Conservation (phyloP, 2,113 vertebrate species). For the Emydura subglobosa region DNA sequence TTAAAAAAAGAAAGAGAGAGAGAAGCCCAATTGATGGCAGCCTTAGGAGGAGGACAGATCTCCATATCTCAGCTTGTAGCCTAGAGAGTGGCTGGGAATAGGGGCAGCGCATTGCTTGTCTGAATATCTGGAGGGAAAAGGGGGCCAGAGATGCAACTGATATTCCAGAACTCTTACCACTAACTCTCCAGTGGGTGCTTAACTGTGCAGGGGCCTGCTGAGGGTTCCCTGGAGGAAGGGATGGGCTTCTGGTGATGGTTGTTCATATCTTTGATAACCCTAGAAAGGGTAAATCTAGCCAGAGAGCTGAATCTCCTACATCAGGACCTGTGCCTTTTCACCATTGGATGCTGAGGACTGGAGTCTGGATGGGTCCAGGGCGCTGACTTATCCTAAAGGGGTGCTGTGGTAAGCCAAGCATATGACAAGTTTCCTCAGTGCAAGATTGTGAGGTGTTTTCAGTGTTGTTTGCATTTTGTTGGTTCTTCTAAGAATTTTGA, state of each 20-base stretch:
- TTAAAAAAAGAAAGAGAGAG: no score
- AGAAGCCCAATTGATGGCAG: neutral
- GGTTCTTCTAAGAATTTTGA: neutral
- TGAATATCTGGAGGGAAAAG: neutral
- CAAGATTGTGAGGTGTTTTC: neutral
- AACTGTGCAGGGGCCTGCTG: neutral
- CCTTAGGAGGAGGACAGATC: neutral
- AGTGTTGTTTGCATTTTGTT: neutral
- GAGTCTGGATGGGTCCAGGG: no score
- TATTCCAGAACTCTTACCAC: neutral
- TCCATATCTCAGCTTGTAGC: neutral
- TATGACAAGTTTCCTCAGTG: neutral
- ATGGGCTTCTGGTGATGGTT: no score
- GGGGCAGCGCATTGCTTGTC: neutral
- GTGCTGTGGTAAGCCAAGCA: no score
- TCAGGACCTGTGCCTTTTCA: no score
- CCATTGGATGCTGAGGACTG: no score
- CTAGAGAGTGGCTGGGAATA: neutral
- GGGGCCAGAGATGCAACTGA: no score
- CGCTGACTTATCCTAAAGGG: no score
- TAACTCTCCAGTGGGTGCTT: neutral
- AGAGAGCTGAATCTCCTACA: no score
- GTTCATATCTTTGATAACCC: no score
- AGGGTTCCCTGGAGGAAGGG: neutral
- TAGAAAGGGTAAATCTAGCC: no score